These are phyloP conservation scores for Alviniconcha marisindica DNA, from an alignment of 1,140 invertebrate genomes.

Conservation along the genomic window DNA sequence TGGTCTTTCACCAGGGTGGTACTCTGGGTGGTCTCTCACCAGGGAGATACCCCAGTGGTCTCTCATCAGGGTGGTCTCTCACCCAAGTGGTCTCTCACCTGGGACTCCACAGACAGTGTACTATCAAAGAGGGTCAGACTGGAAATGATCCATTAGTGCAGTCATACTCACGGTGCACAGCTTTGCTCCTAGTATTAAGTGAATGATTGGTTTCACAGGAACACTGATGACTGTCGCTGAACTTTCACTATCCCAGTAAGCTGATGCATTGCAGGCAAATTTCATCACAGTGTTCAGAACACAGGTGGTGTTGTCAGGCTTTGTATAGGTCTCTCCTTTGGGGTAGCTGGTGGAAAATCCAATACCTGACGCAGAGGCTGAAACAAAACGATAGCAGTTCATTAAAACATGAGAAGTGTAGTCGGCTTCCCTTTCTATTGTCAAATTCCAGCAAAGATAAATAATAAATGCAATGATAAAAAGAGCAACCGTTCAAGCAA, in stretches of 20 bases:
- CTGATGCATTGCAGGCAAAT: conserved; percentile 17
- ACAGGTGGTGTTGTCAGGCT: neutral
- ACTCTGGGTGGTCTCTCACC: neutral
- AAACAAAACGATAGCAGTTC: too few relatives aligned
- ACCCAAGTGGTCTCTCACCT: too few relatives aligned
- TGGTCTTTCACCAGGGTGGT: too few relatives aligned
- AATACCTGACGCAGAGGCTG: neutral
- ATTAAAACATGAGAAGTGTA: too few relatives aligned
- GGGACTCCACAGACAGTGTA: neutral
- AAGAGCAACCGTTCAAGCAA: too few relatives aligned
- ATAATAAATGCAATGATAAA: too few relatives aligned
- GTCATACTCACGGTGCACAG: neutral
- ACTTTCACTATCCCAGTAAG: neutral
- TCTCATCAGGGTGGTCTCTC: neutral
- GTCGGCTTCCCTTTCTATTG: too few relatives aligned
- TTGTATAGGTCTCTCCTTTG: neutral
- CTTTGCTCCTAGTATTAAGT: neutral
- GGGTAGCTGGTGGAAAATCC: neutral
- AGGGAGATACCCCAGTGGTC: neutral
- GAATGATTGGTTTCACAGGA: neutral
- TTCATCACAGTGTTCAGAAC: conserved; percentile 22
- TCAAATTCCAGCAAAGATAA: too few relatives aligned
- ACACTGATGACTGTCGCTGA: neutral
- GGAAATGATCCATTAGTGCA: neutral
- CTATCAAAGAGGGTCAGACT: neutral